These are phyloP conservation scores for Stichodactyla helianthus DNA, from an alignment of 64 coral and sea anemone species.

Conservation along the genomic window DNA sequence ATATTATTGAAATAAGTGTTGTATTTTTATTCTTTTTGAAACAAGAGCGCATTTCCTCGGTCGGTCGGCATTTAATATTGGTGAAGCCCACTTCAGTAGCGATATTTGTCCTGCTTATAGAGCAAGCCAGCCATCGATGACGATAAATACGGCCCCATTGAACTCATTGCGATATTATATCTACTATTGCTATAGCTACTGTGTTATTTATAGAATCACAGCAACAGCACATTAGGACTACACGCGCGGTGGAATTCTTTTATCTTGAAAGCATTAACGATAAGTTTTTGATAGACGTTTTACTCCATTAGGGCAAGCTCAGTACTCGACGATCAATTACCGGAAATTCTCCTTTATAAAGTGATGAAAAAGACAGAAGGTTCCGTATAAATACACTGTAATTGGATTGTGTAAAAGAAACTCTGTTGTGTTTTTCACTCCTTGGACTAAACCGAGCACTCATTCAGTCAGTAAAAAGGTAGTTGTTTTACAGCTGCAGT, in stretches of 20 bases:
- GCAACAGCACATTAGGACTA: neutral
- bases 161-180: neutral
- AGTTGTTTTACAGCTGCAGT: neutral
- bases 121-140: neutral
- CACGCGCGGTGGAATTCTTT: conserved; percentile 3
- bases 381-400: neutral
- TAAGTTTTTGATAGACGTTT: neutral
- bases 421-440: neutral
- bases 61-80: neutral
- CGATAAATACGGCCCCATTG: neutral
- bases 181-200: neutral
- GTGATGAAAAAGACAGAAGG: neutral
- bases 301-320: neutral
- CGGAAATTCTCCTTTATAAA: neutral
- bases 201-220: neutral
- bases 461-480: neutral
- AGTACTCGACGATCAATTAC: conserved; percentile 3
- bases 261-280: neutral
- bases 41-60: neutral
- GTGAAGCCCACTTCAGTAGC: neutral
- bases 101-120: neutral
- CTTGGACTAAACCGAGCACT: neutral
- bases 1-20: neutral
- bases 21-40: neutral
- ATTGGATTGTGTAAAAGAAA: conserved; percentile 5